Conservation (phyloP, 2,797 vertebrate species). For the Acrossocheilus wenchowensis region DNA sequence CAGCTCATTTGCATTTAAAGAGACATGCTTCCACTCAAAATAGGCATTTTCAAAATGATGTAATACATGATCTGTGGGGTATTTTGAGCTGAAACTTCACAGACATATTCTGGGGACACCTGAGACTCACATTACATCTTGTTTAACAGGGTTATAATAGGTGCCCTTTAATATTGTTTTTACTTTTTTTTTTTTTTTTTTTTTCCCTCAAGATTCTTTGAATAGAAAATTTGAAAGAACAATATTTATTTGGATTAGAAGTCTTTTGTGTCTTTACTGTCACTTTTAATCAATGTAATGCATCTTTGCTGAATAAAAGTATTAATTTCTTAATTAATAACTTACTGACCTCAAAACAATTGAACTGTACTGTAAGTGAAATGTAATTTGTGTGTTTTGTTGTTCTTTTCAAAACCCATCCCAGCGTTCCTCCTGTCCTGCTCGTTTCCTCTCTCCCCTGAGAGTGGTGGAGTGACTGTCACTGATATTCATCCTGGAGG, state of each 20-base stretch:
- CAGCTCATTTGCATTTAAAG: too few relatives aligned
- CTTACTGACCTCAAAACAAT: not conserved
- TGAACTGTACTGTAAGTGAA: not conserved
- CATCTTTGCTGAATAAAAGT: not conserved
- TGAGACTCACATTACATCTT: not conserved
- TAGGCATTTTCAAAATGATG: not conserved
- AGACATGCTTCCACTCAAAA: too few relatives aligned
- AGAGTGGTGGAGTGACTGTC: slow-evolving; percentile 87
- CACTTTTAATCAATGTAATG: not conserved
- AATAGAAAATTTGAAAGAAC: not conserved
- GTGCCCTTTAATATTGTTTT: not conserved
- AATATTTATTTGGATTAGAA: not conserved
- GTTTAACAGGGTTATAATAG: not conserved
- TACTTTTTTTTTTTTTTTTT: not conserved
- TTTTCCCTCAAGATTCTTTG: too few relatives aligned
- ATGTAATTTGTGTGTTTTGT: not conserved
- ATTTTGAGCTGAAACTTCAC: not conserved
- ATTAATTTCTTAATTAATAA: too few relatives aligned
- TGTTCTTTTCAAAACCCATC: slow-evolving; percentile 6
- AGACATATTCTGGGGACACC: not conserved
- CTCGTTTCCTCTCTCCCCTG: slow-evolving; percentile 84
- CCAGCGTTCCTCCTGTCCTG: slow-evolving; percentile 90
- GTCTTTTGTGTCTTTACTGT: not conserved
- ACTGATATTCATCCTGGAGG: slow-evolving; percentile 91
- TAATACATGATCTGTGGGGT: not conserved